Evolutionary conservation across 2,113 vertebrate genomes (phyloP), one percentile per base, ranked within the genome.

Genomic region (Gobiocypris rarus): DNA sequence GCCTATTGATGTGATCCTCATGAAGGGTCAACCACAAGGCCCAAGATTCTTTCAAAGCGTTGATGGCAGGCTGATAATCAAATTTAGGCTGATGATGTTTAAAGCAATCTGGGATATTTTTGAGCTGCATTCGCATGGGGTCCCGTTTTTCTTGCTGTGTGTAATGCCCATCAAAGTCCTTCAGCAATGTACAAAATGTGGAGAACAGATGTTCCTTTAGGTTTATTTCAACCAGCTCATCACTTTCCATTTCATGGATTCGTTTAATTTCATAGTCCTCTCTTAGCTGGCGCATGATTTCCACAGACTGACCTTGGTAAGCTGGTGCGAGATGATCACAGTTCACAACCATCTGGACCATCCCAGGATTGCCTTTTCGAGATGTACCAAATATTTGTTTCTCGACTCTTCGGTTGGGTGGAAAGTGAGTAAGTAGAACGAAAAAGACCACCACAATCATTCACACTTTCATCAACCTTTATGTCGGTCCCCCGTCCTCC

Each of bases 301-400:
- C 87, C 3, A 87, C 26, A 54, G 87, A 61, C 54, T 81, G 75
- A 61, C 81, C 85, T 58, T 84, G 85, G 48, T 86, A 88, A 13
- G 67, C 75, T 11, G 22, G 83, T 9, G 69, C 45, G 24, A 87
- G 85, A 48, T 87, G 41, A 15, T 86, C 80, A 9, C 15, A 14
- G 71, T 75, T 43, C 41, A 88, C 48, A 17, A 87, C 70, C 82
- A 88, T 70, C 77, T 89, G 88, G 4, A 84, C 88, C 76, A 86
- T 88, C 17, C 88, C 88, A 2, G 88, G 86, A 43, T 79, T 86
- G 2, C 88, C 88, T 78, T 89, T 89, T 3, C 86, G 71, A 19
- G 75, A 77, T 5, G 86, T 87, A 28, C 86, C 88, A 52, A 86
- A 86, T 17, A 88, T 82, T 48, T 89, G 86, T 74, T 86, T 81